These are phyloP conservation scores for Prorops nasuta DNA, from an alignment of 1,140 invertebrate species.

Conservation along the genomic window DNA sequence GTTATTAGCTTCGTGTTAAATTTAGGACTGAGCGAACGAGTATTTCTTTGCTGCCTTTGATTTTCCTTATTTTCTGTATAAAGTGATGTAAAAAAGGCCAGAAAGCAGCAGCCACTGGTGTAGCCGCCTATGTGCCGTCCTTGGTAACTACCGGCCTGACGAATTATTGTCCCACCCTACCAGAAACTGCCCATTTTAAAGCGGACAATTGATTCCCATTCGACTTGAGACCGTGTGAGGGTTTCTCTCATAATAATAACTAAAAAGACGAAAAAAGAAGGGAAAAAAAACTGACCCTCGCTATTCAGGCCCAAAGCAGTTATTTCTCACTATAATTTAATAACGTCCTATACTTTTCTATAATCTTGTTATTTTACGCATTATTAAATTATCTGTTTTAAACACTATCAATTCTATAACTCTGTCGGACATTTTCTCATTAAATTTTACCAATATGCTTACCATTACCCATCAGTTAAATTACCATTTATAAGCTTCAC, in stretches of 20 bases:
- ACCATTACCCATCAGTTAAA: too few relatives aligned
- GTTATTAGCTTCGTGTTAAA: too few relatives aligned
- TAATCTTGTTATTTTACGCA: slow-evolving; percentile 32
- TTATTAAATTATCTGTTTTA: slow-evolving; percentile 12
- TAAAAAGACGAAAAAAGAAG: background rate
- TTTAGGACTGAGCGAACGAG: too few relatives aligned
- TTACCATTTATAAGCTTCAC: too few relatives aligned
- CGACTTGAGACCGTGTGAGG: slow-evolving; percentile 26
- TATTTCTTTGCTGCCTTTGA: background rate
- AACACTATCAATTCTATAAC: too few relatives aligned
- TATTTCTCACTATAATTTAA: slow-evolving; percentile 42
- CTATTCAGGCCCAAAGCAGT: slow-evolving; percentile 35
- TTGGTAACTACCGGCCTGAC: slow-evolving; percentile 30
- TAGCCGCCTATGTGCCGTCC: slow-evolving; percentile 37
- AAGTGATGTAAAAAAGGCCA: slow-evolving; percentile 16
- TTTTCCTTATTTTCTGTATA: slow-evolving; percentile 6
- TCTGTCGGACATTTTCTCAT: too few relatives aligned
- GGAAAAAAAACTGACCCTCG: slow-evolving; percentile 37
- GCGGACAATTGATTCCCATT: slow-evolving; percentile 25
- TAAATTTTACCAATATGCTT: too few relatives aligned
- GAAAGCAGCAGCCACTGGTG: slow-evolving; percentile 23
- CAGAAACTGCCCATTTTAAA: slow-evolving; percentile 9
- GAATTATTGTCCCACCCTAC: slow-evolving; percentile 30
- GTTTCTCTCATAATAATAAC: slow-evolving; percentile 47
- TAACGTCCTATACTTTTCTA: slow-evolving; percentile 37